phyloP scores from a whole-genome alignment of 2,888 invertebrate genomes.

The Bhutanitis thaidina region DNA sequence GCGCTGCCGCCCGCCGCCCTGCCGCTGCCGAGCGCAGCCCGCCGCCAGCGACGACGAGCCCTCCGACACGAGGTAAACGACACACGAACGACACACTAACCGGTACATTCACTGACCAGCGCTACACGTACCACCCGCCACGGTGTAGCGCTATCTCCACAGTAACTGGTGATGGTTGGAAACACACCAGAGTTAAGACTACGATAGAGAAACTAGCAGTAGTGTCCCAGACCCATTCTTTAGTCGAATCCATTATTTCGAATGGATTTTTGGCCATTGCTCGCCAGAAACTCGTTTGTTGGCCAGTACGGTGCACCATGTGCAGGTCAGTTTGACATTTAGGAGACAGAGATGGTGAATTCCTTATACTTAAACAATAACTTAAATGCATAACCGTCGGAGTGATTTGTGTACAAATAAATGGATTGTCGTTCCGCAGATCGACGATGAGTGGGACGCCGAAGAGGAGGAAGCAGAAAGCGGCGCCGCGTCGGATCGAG shows the following conservation, averaged over 20 bases:
- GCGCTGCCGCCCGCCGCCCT: slow-evolving; percentile 42
- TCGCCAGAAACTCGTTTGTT: too few relatives aligned
- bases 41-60: neutral
- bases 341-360: too few relatives aligned
- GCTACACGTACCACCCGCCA: neutral
- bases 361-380: too few relatives aligned
- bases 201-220: too few relatives aligned
- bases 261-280: too few relatives aligned
- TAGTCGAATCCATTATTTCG: too few relatives aligned
- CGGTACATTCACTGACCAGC: neutral
- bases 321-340: too few relatives aligned
- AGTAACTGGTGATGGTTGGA: too few relatives aligned
- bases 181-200: too few relatives aligned
- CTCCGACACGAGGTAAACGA: slow-evolving; percentile 4
- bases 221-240: too few relatives aligned
- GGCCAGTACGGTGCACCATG: too few relatives aligned
- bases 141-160: neutral
- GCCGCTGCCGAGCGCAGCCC: slow-evolving; percentile 32
- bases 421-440: slow-evolving; percentile 33
- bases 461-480: slow-evolving; percentile 52
- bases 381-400: too few relatives aligned
- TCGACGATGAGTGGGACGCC: slow-evolving; percentile 48
- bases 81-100: neutral
- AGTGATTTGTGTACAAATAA: neutral
- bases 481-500: slow-evolving; percentile 45